A percentile compares a stretch with the other conserved stretches of the same genome.
phyloP scores from a whole-genome alignment of 2,113 vertebrate species.

The Tupaia tana region DNA sequence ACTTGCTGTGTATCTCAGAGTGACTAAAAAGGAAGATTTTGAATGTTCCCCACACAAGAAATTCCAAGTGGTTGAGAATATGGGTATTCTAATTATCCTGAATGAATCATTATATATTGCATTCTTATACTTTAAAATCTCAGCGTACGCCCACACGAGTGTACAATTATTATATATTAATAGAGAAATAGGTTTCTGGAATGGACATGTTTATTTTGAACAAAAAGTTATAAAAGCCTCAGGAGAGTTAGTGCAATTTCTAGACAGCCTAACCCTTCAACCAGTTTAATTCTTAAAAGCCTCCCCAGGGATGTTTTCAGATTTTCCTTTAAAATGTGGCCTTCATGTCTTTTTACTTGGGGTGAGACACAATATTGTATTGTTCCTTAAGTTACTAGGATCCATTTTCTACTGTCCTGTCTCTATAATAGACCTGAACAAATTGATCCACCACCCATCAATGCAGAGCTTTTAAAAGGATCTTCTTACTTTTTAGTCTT shows the following conservation, averaged over 20 bases:
- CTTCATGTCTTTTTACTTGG: background rate
- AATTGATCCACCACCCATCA: background rate
- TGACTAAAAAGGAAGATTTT: too few relatives aligned
- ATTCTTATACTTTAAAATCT: too few relatives aligned
- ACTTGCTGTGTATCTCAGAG: too few relatives aligned
- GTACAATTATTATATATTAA: too few relatives aligned
- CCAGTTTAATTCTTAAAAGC: background rate
- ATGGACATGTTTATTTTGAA: background rate
- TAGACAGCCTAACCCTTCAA: background rate
- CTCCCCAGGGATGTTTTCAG: background rate
- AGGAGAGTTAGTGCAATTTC: background rate
- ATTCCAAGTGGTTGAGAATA: too few relatives aligned
- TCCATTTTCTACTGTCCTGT: background rate
- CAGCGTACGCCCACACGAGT: too few relatives aligned
- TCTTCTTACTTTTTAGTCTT: conserved; percentile 18
- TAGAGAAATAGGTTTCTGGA: too few relatives aligned
- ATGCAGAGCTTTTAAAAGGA: conserved; percentile 40
- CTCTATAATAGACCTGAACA: background rate
- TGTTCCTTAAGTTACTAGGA: conserved; percentile 31
- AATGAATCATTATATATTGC: too few relatives aligned
- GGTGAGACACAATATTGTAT: background rate
- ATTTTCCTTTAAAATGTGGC: background rate
- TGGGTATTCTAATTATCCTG: too few relatives aligned
- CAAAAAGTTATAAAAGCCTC: background rate
- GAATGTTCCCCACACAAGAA: too few relatives aligned